Evolutionary conservation across 2,113 vertebrate species (phyloP).

Genomic region (Rhea pennata): DNA sequence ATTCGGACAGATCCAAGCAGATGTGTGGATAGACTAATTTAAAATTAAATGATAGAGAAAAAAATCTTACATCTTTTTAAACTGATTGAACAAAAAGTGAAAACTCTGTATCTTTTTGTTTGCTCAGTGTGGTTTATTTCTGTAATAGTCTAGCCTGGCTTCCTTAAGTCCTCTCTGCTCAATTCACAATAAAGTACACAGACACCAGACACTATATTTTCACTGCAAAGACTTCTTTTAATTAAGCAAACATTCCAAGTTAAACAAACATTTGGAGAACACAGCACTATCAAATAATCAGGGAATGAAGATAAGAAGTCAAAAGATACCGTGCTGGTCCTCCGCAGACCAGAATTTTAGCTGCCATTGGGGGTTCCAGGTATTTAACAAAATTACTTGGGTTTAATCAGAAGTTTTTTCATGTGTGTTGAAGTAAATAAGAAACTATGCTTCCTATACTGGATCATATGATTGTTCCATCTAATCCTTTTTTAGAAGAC

Average conservation of each 20-base stretch:
- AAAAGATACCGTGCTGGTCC: neutral
- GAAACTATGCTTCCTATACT: neutral
- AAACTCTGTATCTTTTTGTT: neutral
- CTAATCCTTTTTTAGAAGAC: neutral
- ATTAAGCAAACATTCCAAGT: conserved; percentile 16
- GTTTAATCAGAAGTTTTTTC: neutral
- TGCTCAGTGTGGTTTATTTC: neutral
- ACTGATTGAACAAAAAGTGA: neutral
- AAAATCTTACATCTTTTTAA: neutral
- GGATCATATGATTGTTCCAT: neutral
- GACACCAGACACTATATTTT: neutral
- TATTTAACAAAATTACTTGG: neutral
- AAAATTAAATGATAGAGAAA: conserved; percentile 19
- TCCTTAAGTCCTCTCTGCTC: neutral
- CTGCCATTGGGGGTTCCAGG: rapidly evolving
- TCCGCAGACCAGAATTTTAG: neutral
- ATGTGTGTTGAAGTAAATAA: neutral
- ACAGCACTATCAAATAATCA: neutral
- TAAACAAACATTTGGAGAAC: neutral
- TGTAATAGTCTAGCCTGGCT: neutral
- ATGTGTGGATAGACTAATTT: conserved; percentile 55
- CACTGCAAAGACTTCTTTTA: neutral
- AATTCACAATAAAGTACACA: neutral
- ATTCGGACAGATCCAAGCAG: conserved; percentile 25
- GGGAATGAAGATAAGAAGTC: neutral